Conservation (phyloP, 2,888 invertebrate species). For the Aphidius colemani region DNA sequence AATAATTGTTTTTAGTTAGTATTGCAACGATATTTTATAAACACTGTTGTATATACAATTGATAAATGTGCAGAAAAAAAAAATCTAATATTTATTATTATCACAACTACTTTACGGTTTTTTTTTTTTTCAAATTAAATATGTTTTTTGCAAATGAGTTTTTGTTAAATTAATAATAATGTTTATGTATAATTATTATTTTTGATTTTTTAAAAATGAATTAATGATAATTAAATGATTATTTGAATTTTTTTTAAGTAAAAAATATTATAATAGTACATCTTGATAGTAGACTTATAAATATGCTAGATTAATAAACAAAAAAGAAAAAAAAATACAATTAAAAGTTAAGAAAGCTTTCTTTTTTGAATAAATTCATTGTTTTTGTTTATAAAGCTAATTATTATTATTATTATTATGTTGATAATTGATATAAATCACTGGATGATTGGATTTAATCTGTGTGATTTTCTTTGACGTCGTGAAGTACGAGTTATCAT, state of each 20-base stretch:
- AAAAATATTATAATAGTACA: neutral
- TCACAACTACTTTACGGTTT: no score
- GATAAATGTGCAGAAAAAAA: no score
- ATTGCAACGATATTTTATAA: no score
- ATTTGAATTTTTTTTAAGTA: neutral
- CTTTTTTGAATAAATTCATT: conserved; percentile 8
- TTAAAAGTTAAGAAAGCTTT: no score
- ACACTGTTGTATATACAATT: no score
- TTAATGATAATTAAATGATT: neutral
- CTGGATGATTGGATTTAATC: conserved; percentile 57
- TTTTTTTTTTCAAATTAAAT: no score
- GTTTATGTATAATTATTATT: neutral
- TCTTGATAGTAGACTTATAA: neutral
- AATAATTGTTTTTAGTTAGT: no score
- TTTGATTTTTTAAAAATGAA: neutral
- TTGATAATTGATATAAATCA: conserved; percentile 34
- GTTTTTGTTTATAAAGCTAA: conserved; percentile 3
- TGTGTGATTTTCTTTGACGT: conserved; percentile 55
- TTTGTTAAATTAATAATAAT: neutral
- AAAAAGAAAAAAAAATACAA: neutral
- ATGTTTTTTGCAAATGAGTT: no score
- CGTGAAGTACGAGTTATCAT: conserved; percentile 51
- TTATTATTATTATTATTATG: neutral
- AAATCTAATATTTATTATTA: no score
- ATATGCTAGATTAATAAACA: conserved; percentile 4